phyloP scores from a whole-genome alignment of 2,113 vertebrate genomes.

The Erpornis zantholeuca region DNA sequence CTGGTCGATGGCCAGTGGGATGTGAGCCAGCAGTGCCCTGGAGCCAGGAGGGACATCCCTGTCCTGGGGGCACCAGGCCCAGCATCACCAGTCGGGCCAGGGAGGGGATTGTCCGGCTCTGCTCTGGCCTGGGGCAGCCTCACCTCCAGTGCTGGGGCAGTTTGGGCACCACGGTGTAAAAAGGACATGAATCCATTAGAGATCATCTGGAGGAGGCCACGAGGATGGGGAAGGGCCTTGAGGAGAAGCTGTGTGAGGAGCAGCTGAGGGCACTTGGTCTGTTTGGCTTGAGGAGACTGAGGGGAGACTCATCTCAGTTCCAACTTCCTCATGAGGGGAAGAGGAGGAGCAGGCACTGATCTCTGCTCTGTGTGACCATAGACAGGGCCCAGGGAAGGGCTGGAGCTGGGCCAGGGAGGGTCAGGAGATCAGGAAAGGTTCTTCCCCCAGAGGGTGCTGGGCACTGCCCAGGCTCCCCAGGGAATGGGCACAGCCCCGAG shows the following conservation, averaged over 20 bases:
- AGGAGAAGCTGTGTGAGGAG: neutral
- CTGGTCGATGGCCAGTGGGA: neutral
- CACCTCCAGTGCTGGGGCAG: neutral
- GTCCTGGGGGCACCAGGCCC: neutral
- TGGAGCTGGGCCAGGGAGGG: neutral
- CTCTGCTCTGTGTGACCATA: neutral
- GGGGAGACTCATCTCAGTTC: neutral
- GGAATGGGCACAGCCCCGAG: too few relatives aligned
- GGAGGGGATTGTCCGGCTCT: neutral
- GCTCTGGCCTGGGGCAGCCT: neutral
- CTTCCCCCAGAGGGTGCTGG: neutral
- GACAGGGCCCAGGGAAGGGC: accelerated
- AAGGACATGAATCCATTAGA: neutral
- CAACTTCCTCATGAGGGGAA: neutral
- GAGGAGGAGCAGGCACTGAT: neutral
- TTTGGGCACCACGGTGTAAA: neutral
- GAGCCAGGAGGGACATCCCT: neutral
- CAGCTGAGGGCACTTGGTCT: neutral
- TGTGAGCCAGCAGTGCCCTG: neutral
- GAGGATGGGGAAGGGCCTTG: neutral
- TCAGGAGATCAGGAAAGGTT: accelerated
- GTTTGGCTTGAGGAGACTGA: neutral
- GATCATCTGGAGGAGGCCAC: neutral
- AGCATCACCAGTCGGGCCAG: accelerated
- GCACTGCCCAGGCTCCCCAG: too few relatives aligned